A percentile compares a stretch with the other conserved stretches of the same genome.
Conservation (phyloP, 30 jellyfish, hydroid and myxozoan species). For the Hydractinia symbiolongicarpus region DNA sequence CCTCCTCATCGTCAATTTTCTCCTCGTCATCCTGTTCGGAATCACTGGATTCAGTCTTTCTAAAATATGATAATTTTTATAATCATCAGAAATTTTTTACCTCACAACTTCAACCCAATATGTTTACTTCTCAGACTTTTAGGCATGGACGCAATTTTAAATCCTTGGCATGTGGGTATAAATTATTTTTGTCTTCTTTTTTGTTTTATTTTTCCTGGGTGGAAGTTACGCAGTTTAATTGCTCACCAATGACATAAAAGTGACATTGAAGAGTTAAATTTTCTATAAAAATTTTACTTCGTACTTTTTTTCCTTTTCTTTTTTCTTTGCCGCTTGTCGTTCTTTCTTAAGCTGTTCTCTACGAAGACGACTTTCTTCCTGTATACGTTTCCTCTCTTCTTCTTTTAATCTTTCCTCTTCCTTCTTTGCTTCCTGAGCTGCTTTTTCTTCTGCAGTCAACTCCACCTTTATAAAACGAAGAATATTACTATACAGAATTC, state of each 20-base stretch:
- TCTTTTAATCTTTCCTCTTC: constrained; percentile 37
- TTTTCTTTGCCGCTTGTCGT: constrained; percentile 25
- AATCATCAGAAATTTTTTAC: neutral
- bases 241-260: no score
- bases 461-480: constrained; percentile 11
- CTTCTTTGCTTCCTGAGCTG: constrained; percentile 8
- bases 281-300: no score
- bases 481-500: neutral
- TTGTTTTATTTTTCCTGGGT: no score
- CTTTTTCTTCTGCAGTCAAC: constrained; percentile 44
- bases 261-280: no score
- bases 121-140: neutral
- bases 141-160: neutral
- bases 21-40: constrained; percentile 63
- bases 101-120: neutral
- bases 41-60: constrained; percentile 35
- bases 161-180: no score
- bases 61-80: constrained; percentile 6
- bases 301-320: neutral
- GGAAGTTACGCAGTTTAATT: no score
- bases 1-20: constrained; percentile 8
- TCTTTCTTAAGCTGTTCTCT: constrained; percentile 30
- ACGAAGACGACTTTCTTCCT: constrained; percentile 21
- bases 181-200: no score
- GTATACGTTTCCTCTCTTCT: constrained; percentile 17